A percentile compares a stretch with the other conserved stretches of the same genome.
Conservation (phyloP, 1,140 invertebrate species). For the Whitmania pigra region DNA sequence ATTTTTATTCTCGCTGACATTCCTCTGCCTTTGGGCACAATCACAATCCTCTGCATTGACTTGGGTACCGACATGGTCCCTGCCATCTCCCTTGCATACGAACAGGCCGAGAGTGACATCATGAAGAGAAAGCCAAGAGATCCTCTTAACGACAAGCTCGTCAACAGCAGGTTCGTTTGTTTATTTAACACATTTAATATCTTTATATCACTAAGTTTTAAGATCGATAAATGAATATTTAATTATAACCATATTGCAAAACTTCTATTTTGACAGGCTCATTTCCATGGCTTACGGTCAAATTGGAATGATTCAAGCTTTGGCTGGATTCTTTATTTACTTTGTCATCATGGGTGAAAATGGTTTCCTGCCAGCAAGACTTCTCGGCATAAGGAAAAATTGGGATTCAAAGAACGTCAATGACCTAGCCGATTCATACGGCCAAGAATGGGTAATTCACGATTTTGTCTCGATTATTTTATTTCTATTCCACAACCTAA, state of each 20-base stretch:
- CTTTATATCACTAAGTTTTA: too few relatives aligned
- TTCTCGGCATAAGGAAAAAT: slow-evolving; percentile 45
- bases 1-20: slow-evolving; percentile 32
- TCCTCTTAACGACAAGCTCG: slow-evolving; percentile 44
- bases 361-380: slow-evolving; percentile 46
- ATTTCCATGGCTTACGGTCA: slow-evolving; percentile 38
- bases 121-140: slow-evolving; percentile 93
- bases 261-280: slow-evolving; percentile 27
- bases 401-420: slow-evolving; percentile 50
- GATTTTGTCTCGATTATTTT: slow-evolving; percentile 19
- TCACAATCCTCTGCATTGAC: slow-evolving; percentile 36
- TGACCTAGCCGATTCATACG: slow-evolving; percentile 50
- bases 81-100: slow-evolving; percentile 71
- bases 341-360: slow-evolving; percentile 52
- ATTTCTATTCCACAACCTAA: neutral
- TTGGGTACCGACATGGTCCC: slow-evolving; percentile 34
- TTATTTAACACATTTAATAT: neutral
- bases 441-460: slow-evolving; percentile 49
- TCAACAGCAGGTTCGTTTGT: slow-evolving; percentile 16
- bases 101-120: slow-evolving; percentile 89
- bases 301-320: slow-evolving; percentile 47
- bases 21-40: slow-evolving; percentile 32
- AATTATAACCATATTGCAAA: too few relatives aligned
- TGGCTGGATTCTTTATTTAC: slow-evolving; percentile 47
- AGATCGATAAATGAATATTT: too few relatives aligned